phyloP scores from a whole-genome alignment of 2,888 invertebrate species.

The Metopia argyrocephala region DNA sequence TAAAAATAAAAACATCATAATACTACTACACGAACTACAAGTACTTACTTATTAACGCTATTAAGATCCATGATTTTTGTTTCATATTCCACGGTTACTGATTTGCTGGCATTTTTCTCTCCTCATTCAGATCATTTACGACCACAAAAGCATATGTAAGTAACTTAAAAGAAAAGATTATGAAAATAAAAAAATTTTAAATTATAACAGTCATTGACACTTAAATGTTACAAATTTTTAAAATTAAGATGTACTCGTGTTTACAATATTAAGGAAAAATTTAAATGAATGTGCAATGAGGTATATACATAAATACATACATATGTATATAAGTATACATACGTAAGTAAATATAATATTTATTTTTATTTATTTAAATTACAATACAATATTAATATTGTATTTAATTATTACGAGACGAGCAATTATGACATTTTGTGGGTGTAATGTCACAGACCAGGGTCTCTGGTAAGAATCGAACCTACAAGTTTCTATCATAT shows the following conservation, averaged over 20 bases:
- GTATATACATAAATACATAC: conserved; percentile 17
- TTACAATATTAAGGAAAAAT: not conserved
- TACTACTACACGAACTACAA: not conserved
- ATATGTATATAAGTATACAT: not conserved
- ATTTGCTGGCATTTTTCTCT: conserved; percentile 55
- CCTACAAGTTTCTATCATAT: too few species aligned
- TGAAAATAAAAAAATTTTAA: conserved; percentile 9
- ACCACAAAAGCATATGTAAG: not conserved
- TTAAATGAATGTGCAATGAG: not conserved
- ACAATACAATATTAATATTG: too few species aligned
- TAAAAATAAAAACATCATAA: conserved; percentile 1
- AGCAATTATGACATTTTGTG: too few species aligned
- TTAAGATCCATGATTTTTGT: conserved; percentile 61
- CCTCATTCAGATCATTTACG: conserved; percentile 20
- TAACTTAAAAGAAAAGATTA: not conserved
- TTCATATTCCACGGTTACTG: conserved; percentile 56
- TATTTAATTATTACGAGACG: too few species aligned
- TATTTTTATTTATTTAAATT: too few species aligned
- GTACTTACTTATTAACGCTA: conserved; percentile 54
- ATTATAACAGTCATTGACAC: conserved; percentile 61
- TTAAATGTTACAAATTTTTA: conserved; percentile 44
- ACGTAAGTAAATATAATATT: too few species aligned
- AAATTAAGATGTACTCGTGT: not conserved
- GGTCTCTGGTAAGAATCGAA: too few species aligned
- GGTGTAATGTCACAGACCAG: too few species aligned